Base-by-base conservation (phyloP, 2,113 vertebrate genomes). In the Rhynchopsitta pachyrhyncha region DNA sequence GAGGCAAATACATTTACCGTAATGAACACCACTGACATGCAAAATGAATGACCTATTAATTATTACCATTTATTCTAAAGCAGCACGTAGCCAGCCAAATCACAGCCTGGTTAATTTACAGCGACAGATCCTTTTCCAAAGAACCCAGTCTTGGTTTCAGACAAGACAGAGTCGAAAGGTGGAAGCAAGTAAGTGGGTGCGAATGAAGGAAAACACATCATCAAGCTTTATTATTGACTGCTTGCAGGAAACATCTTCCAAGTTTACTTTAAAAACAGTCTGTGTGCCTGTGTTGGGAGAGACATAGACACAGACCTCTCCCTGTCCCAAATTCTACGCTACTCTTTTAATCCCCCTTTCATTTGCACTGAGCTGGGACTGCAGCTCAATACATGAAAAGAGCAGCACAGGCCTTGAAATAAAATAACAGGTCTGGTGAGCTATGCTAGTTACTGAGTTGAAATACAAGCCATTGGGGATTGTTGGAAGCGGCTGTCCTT, bases 371-470 rank as follows among this genome's bases (percentile, higher is more conserved):
- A 69, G 77, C 73, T 73, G 73, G 27, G 62, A 66, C 76, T 41
- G 71, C 23, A 82, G 93, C 55, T 96, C 78, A 80, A 8, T 35
- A 79, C 53, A 93, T 91, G 80, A 94, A 94, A 89, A 94, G 74
- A 82, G 37, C 52, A 92, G 74, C 67, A 57, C 69, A 94, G 62
- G 49, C 74, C 92, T 73, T 92, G 86, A 94, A 96, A 96, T 84
- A 83, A 91, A 90, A 78, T 73, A 95, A 97, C 96, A 96, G 92
- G 86, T 96, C 94, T 78, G 95, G 90, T 96, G 89, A 97, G 94
- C 90, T 90, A 8, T 55, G 87, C 90, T 78, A 78, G 85, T 94
- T 96, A 69, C 46, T 0, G 4, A 94, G 90, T 53, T 94, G 94
- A 96, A 97, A 97, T 87, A 77, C 84, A 96, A 95, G 88, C 92